phyloP scores from a whole-genome alignment of 2,888 invertebrate species.

The Nephrotoma guestfalica region DNA sequence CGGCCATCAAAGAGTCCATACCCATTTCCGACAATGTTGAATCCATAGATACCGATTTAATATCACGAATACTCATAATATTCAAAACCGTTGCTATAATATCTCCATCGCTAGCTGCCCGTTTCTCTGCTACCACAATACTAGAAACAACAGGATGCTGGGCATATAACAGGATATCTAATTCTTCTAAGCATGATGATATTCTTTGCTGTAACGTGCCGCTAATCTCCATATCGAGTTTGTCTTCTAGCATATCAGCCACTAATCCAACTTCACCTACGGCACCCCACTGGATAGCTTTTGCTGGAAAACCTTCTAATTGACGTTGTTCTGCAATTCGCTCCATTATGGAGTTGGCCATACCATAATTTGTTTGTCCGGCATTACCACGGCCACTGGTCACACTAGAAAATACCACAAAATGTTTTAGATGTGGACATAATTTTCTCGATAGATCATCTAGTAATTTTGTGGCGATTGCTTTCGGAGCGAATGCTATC shows the following conservation, averaged over 20 bases:
- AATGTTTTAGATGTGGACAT: conserved; percentile 48
- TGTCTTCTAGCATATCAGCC: conserved; percentile 56
- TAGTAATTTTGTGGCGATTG: conserved; percentile 61
- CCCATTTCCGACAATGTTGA: conserved; percentile 78
- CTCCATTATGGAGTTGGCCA: conserved; percentile 84
- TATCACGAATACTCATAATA: conserved; percentile 50
- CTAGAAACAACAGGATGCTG: conserved; percentile 57
- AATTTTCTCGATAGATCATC: conserved; percentile 47
- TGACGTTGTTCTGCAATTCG: conserved; percentile 64
- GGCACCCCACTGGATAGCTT: conserved; percentile 89
- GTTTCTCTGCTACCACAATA: conserved; percentile 79
- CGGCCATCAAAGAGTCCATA: conserved; percentile 95
- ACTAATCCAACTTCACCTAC: conserved; percentile 79
- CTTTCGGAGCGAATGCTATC: conserved; percentile 61
- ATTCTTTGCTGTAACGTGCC: conserved; percentile 81
- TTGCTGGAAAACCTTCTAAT: conserved; percentile 53
- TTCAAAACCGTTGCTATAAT: conserved; percentile 59
- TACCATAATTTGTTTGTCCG: conserved; percentile 83
- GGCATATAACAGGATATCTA: conserved; percentile 60
- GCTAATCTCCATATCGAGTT: conserved; percentile 50
- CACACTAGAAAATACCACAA: conserved; percentile 85
- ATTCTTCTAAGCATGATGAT: conserved; percentile 58
- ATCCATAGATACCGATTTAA: conserved; percentile 53
- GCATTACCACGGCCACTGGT: conserved; percentile 84
- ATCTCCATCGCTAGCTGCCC: conserved; percentile 44